These are phyloP conservation scores for Pegoplata infirma DNA, from an alignment of 2,888 invertebrate genomes.

Conservation along the genomic window DNA sequence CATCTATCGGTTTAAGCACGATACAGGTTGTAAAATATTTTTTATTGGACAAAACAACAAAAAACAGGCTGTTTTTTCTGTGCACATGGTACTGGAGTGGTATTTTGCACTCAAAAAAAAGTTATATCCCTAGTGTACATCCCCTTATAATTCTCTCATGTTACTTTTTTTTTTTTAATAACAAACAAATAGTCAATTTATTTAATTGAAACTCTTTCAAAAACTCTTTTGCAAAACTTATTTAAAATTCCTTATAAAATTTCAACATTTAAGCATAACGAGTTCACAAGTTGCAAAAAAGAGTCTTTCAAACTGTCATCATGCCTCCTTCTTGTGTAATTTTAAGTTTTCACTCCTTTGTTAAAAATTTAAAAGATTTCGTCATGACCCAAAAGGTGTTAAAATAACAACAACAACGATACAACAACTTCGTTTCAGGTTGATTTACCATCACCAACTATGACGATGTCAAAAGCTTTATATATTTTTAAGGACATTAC, in stretches of 20 bases:
- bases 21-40: too few relatives aligned
- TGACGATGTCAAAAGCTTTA: background rate
- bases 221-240: too few relatives aligned
- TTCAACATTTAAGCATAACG: background rate
- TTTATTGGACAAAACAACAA: too few relatives aligned
- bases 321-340: slow-evolving; percentile 3
- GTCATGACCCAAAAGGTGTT: slow-evolving; percentile 18
- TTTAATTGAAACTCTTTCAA: background rate
- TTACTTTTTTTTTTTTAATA: too few relatives aligned
- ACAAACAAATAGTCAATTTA: too few relatives aligned
- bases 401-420: slow-evolving; percentile 13
- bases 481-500: background rate
- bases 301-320: background rate
- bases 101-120: too few relatives aligned
- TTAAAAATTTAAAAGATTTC: background rate
- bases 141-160: too few relatives aligned
- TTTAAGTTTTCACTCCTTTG: background rate
- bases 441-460: slow-evolving; percentile 1
- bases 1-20: too few relatives aligned
- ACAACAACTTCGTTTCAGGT: background rate
- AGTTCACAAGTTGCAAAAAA: background rate
- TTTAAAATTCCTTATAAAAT: background rate
- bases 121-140: too few relatives aligned
- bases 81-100: too few relatives aligned
- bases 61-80: too few relatives aligned